Evolutionary conservation across 2,888 invertebrate species (phyloP), one percentile per base, ranked within the genome.

Genomic region (Torymus tubicola): DNA sequence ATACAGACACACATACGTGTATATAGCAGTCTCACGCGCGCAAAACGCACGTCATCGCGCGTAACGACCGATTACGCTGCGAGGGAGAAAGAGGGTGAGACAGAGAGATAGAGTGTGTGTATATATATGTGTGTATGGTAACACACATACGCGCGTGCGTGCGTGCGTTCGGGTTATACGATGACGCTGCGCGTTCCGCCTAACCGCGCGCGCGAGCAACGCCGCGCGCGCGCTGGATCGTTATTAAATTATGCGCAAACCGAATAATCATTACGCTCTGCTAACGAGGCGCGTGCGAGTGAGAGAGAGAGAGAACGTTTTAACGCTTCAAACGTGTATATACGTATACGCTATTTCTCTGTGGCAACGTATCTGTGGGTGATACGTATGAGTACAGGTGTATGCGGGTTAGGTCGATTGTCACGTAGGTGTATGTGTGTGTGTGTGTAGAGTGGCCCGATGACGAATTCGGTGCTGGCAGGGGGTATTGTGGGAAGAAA

Each of bases 181-280:
- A 87, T 88, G 88, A 88, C 89, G 87, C 86, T 85, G 88, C 87
- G 87, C 83, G 87, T 87, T 87, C 87, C 85, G 86, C 86, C 86
- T 86, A 87, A 86, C 86, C 87, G 84, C 87, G 84, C 87, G 31
- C 31, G 31, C 31, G 2, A 3, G 24, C 2, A 24, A 8, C 31
- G 31, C 1, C 3, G 31, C 2, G 31, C 87, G 84, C 87, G 84
- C 87, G 80, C 84, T 81, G 86, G 87, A 88, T 89, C 89, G 88
- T 90, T 90, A 90, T 90, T 89, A 86, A 90, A 91, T 91, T 89
- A 90, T 87, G 87, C 87, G 86, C 86, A 86, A 86, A 89, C 88
- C 89, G 87, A 90, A 88, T 88, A 86, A 89, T 89, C 89, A 88
- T 89, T 89, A 87, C 86, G 87, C 86, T 85, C 85, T 86, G 86